phyloP scores from a whole-genome alignment of 2,888 invertebrate genomes.

The Chymomyza fuscimana region DNA sequence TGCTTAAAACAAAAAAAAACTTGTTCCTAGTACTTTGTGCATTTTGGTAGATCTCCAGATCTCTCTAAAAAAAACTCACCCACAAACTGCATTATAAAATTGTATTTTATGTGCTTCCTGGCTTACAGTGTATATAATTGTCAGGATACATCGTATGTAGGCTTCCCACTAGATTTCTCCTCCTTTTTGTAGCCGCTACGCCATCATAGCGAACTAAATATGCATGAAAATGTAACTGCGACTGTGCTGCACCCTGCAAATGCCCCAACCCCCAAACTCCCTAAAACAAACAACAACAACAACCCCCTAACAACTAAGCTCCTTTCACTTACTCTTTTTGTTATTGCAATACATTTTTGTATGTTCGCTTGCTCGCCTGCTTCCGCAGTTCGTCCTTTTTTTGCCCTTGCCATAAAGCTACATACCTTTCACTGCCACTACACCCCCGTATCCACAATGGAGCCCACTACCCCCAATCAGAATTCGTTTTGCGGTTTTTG shows the following conservation, averaged over 20 bases:
- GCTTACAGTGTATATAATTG: not conserved
- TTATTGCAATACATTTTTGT: not conserved
- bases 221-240: slow-evolving; percentile 71
- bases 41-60: too few species aligned
- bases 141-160: not conserved
- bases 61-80: too few species aligned
- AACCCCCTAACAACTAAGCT: not conserved
- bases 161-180: slow-evolving; percentile 30
- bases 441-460: not conserved
- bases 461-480: not conserved
- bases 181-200: slow-evolving; percentile 54
- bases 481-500: not conserved
- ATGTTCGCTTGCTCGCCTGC: slow-evolving; percentile 16
- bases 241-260: slow-evolving; percentile 32
- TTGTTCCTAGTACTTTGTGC: too few species aligned
- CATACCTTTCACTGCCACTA: slow-evolving; percentile 12
- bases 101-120: too few species aligned
- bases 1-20: too few species aligned
- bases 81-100: too few species aligned
- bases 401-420: slow-evolving; percentile 31
- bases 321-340: not conserved
- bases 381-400: slow-evolving; percentile 3
- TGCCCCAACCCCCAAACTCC: slow-evolving; percentile 1
- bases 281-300: not conserved
- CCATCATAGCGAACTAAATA: slow-evolving; percentile 69